A percentile compares a stretch with the other conserved stretches of the same genome.
phyloP scores from a whole-genome alignment of 2,888 invertebrate genomes.

The Plebejus argus region DNA sequence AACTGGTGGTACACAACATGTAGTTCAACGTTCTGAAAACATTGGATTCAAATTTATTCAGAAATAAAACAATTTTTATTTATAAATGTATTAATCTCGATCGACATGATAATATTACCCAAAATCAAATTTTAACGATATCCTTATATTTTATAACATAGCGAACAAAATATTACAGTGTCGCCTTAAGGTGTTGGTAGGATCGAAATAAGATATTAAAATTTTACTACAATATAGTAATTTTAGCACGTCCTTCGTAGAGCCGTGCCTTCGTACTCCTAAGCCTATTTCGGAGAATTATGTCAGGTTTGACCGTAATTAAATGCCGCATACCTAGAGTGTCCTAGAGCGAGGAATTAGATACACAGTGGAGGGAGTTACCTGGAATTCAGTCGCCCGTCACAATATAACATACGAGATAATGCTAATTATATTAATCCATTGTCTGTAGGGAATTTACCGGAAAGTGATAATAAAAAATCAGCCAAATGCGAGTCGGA shows the following conservation, averaged over 20 bases:
- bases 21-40: no score
- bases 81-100: no score
- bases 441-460: no score
- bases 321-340: neutral
- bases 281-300: slow-evolving; percentile 10
- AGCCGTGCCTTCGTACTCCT: neutral
- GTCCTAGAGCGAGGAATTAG: neutral
- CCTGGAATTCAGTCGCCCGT: neutral
- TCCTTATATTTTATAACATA: no score
- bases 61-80: no score
- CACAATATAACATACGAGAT: neutral
- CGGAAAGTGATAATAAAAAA: no score
- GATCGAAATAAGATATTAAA: neutral
- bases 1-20: no score
- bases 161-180: neutral
- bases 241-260: neutral
- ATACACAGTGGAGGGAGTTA: neutral
- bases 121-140: no score
- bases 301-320: slow-evolving; percentile 23
- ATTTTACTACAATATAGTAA: neutral
- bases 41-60: no score
- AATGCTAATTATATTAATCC: neutral
- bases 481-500: no score
- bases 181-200: neutral
- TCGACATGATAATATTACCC: neutral